Evolutionary conservation across 2,888 invertebrate genomes (phyloP).

Genomic region (Amphipoea lucens): DNA sequence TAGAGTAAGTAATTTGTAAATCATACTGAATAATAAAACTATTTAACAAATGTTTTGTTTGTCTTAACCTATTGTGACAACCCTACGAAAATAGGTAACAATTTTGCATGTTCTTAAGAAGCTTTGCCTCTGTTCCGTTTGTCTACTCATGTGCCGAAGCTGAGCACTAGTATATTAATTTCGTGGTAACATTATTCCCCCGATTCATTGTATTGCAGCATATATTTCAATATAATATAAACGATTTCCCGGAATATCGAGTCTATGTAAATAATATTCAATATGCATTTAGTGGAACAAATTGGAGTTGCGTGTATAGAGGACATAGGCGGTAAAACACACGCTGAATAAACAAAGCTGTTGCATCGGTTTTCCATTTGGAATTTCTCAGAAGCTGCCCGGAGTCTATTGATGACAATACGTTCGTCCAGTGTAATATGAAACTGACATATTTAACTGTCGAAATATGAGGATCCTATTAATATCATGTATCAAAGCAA

Average conservation of each 20-base stretch:
- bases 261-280: conserved; percentile 25
- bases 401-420: not conserved
- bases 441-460: no score
- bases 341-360: conserved; percentile 27
- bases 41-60: no score
- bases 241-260: conserved; percentile 18
- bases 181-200: not conserved
- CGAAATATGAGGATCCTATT: no score
- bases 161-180: not conserved
- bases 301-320: conserved; percentile 20
- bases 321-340: not conserved
- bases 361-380: not conserved
- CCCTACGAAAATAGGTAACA: no score
- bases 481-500: no score
- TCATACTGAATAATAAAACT: no score
- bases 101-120: no score
- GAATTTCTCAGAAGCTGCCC: not conserved
- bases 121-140: no score
- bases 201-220: conserved; percentile 6
- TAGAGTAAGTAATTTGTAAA: no score
- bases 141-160: no score
- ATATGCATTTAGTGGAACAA: conserved; percentile 25
- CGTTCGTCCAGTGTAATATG: no score
- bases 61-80: no score
- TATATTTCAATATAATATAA: conserved; percentile 16